phyloP scores from a whole-genome alignment of 2,888 invertebrate species.

The Andrena marginata region DNA sequence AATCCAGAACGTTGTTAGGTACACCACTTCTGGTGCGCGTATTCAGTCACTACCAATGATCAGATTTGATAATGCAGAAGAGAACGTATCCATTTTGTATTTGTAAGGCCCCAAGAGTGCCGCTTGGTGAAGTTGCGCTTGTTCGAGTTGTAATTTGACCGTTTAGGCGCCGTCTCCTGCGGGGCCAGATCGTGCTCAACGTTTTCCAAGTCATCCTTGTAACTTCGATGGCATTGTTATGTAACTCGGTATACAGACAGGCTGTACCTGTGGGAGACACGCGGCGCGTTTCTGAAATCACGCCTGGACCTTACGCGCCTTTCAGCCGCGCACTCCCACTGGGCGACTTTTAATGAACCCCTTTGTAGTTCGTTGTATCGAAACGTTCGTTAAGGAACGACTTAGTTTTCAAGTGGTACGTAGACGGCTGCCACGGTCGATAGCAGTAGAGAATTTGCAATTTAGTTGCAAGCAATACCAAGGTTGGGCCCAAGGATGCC shows the following conservation, averaged over 20 bases:
- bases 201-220: conserved; percentile 82
- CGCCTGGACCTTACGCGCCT: background rate
- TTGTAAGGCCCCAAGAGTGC: background rate
- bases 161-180: conserved; percentile 79
- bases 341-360: conserved; percentile 32
- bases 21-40: too few relatives aligned
- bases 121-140: conserved; percentile 30
- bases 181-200: conserved; percentile 79
- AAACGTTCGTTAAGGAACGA: conserved; percentile 6
- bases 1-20: too few relatives aligned
- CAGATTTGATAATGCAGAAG: too few relatives aligned
- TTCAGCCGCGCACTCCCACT: conserved; percentile 11
- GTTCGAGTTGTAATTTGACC: conserved; percentile 79
- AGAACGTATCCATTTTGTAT: too few relatives aligned
- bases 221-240: conserved; percentile 76
- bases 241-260: conserved; percentile 54
- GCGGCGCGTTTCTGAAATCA: conserved; percentile 4
- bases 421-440: too few relatives aligned
- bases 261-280: conserved; percentile 18
- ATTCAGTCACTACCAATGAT: too few relatives aligned
- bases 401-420: background rate
- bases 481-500: background rate
- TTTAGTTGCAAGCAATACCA: too few relatives aligned
- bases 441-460: too few relatives aligned
- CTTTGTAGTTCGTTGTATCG: conserved; percentile 26